Conservation (phyloP, 2,797 vertebrate genomes). For the Pseudomugil tenellus region DNA sequence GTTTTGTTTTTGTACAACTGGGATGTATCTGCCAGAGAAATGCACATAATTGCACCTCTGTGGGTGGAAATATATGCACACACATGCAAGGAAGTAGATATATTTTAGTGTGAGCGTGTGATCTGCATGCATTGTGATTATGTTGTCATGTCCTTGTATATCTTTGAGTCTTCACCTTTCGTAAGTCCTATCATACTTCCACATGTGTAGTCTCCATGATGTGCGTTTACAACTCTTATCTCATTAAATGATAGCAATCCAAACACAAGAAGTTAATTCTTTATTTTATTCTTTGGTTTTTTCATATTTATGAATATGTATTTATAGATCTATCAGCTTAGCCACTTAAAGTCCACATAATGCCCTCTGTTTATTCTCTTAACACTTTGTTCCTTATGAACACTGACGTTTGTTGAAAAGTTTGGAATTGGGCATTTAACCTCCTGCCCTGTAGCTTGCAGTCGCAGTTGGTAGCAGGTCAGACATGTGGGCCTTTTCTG, state of each 20-base stretch:
- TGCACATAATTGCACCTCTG: constrained; percentile 44
- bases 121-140: constrained; percentile 46
- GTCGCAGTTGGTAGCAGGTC: constrained; percentile 62
- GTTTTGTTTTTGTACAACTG: constrained; percentile 52
- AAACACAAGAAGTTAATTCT: not conserved
- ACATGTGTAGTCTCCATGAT: constrained; percentile 7
- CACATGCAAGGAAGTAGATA: constrained; percentile 27
- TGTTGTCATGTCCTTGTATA: constrained; percentile 40
- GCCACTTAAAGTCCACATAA: constrained; percentile 18
- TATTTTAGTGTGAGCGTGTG: constrained; percentile 35
- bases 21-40: constrained; percentile 48
- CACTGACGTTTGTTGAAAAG: constrained; percentile 76
- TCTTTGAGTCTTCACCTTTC: constrained; percentile 61
- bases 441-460: constrained; percentile 58
- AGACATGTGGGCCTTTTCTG: constrained; percentile 51
- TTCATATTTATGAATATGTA: not conserved
- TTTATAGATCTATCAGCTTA: not conserved
- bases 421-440: constrained; percentile 76
- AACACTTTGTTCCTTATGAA: constrained; percentile 65
- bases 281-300: not conserved
- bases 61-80: constrained; percentile 37
- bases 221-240: not conserved
- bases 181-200: constrained; percentile 58
- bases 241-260: constrained; percentile 7
- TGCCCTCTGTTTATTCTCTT: constrained; percentile 63